phyloP scores from a whole-genome alignment of 1,140 invertebrate genomes.

The Macrostomum lignano region DNA sequence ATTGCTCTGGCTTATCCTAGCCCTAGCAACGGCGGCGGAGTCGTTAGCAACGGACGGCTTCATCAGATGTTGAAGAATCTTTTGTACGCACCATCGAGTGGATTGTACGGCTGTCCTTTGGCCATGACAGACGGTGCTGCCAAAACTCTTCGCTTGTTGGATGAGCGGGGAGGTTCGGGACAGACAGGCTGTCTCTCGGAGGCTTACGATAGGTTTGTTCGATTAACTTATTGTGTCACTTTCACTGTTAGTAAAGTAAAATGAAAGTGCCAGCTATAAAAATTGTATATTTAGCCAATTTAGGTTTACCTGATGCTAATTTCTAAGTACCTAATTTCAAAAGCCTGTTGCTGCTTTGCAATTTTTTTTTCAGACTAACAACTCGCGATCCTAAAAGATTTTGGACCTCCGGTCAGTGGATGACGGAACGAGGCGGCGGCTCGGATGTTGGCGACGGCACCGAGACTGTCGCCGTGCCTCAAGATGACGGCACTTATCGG shows the following conservation, averaged over 20 bases:
- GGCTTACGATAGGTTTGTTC: slow-evolving; percentile 11
- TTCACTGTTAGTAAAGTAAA: background rate
- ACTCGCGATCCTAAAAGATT: too few species aligned
- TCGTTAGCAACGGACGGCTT: background rate
- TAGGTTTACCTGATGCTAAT: background rate
- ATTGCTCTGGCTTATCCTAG: slow-evolving; percentile 33
- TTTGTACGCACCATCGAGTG: slow-evolving; percentile 31
- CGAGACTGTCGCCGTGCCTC: too few species aligned
- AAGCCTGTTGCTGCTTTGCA: too few species aligned
- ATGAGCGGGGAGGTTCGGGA: too few species aligned
- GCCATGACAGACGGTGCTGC: slow-evolving; percentile 39
- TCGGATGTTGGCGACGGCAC: too few species aligned
- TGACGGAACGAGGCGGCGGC: too few species aligned
- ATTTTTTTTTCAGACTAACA: too few species aligned
- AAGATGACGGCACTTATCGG: too few species aligned
- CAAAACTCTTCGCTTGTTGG: too few species aligned
- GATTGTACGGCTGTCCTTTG: slow-evolving; percentile 34
- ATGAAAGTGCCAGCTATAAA: background rate
- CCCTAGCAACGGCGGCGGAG: background rate
- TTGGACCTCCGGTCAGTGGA: too few species aligned
- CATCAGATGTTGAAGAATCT: slow-evolving; percentile 7
- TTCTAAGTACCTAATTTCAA: too few species aligned
- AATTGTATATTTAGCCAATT: too few species aligned
- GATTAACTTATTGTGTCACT: background rate
- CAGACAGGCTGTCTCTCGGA: slow-evolving; percentile 32